Base-by-base conservation (phyloP, 1,140 invertebrate genomes). In the Caligus rogercresseyi region DNA sequence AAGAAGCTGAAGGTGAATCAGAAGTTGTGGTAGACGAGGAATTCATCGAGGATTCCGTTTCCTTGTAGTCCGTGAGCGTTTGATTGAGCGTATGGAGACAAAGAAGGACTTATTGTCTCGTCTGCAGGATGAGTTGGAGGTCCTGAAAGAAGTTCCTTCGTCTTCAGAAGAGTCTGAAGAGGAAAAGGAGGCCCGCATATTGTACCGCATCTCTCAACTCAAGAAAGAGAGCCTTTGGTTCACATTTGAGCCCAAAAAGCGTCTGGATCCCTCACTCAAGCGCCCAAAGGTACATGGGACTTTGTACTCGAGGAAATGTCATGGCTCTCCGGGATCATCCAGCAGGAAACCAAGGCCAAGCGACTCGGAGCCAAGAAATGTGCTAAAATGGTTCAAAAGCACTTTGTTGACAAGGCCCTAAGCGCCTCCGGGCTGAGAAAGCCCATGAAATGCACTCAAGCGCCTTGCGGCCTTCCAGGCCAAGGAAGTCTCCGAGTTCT, bases 221-320 rank as follows among this genome's bases (percentile, higher is more conserved):
- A 43, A 43, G n/a, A 43, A 43, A n/a, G n/a, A n/a, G 7, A 11
- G 7, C 7, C 31, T 43, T 43, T 43, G 31, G 31, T 43, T 43
- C 31, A 43, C 31, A 11, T 43, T 43, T 43, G 84, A 88, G 53
- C 86, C 91, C 70, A 82, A 85, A 71, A 78, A 90, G 66, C 76
- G 97, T 70, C 91, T 92, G 1, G 93, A 94, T 20, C 82, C 89
- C 69, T 92, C 97, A 76, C 87, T 89, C 63, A 78, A 83, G 52
- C 77, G 90, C 67, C 77, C 81, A 16, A 97, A 97, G 77, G 84
- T 86, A n/a, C 94, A 98, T 72, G 93, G 93, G 95, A 98, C 73
- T 98, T 94, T 74, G 78, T 99, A 55, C 73, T 98, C 11, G 95
- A 98, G 73, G 95, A 99, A 75, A 96, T 98, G 89, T 84, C 86